phyloP scores from a whole-genome alignment of 2,888 invertebrate species.

The Lasioglossum villosulum region DNA sequence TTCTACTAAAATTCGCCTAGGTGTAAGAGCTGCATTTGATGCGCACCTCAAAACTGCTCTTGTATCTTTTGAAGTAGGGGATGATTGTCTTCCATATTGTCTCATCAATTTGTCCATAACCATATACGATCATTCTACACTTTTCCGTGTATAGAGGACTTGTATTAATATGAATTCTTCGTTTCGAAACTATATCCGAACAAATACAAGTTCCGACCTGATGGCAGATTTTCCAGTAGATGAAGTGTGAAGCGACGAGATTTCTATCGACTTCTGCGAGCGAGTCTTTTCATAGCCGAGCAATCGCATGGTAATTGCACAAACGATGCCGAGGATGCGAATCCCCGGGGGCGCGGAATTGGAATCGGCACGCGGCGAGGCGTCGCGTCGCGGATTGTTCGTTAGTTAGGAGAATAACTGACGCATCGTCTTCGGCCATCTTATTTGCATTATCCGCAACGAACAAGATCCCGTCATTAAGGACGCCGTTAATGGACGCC shows the following conservation, averaged over 20 bases:
- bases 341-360: neutral
- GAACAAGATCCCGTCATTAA: conserved; percentile 41
- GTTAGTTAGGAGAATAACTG: conserved; percentile 2
- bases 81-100: no score
- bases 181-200: no score
- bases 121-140: neutral
- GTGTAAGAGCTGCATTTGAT: no score
- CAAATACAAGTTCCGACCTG: no score
- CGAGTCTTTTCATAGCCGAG: neutral
- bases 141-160: neutral
- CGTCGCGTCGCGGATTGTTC: conserved; percentile 37
- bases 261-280: neutral
- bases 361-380: conserved; percentile 16
- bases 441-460: conserved; percentile 35
- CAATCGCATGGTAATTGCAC: conserved; percentile 21
- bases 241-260: no score
- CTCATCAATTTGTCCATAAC: no score
- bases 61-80: no score
- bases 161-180: no score
- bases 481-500: conserved; percentile 44
- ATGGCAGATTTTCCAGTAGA: no score
- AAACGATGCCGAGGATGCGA: neutral
- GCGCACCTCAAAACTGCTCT: no score
- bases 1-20: no score
- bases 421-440: neutral